These are phyloP conservation scores for Sebastes flavidus DNA, from an alignment of 2,797 vertebrate genomes.

Conservation along the genomic window DNA sequence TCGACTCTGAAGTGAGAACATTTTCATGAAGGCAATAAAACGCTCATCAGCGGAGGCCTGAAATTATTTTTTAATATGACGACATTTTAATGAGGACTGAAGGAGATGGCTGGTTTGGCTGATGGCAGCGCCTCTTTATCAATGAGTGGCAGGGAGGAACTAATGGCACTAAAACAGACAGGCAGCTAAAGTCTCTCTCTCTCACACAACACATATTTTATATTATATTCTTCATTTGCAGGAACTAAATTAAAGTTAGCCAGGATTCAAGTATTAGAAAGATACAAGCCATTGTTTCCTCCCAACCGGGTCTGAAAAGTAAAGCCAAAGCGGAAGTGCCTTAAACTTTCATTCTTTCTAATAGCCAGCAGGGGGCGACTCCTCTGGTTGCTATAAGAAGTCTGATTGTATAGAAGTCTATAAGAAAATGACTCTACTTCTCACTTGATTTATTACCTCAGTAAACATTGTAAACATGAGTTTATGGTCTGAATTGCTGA, in stretches of 20 bases:
- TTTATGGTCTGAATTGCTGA: too few species aligned
- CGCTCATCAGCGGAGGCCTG: conserved; percentile 74
- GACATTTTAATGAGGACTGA: conserved; percentile 81
- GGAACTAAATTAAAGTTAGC: conserved; percentile 40
- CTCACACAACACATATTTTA: conserved; percentile 6
- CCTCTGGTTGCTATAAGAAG: too few species aligned
- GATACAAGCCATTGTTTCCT: not conserved
- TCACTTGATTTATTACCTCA: too few species aligned
- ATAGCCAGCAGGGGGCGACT: too few species aligned
- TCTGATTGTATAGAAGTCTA: too few species aligned
- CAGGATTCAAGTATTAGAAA: conserved; percentile 20
- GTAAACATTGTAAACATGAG: too few species aligned
- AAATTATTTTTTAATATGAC: conserved; percentile 82
- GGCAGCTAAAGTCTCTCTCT: conserved; percentile 5
- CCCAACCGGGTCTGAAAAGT: too few species aligned
- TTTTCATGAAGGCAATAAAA: conserved; percentile 80
- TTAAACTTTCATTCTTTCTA: too few species aligned
- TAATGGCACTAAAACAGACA: conserved; percentile 67
- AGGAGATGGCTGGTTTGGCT: conserved; percentile 73
- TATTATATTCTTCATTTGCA: conserved; percentile 29
- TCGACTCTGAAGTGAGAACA: conserved; percentile 64
- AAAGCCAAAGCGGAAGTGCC: too few species aligned
- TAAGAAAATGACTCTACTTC: too few species aligned
- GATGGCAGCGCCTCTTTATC: conserved; percentile 77
- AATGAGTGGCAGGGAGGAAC: conserved; percentile 73